Conservation (phyloP, 2,113 vertebrate species). For the Phylloscopus trochilus region DNA sequence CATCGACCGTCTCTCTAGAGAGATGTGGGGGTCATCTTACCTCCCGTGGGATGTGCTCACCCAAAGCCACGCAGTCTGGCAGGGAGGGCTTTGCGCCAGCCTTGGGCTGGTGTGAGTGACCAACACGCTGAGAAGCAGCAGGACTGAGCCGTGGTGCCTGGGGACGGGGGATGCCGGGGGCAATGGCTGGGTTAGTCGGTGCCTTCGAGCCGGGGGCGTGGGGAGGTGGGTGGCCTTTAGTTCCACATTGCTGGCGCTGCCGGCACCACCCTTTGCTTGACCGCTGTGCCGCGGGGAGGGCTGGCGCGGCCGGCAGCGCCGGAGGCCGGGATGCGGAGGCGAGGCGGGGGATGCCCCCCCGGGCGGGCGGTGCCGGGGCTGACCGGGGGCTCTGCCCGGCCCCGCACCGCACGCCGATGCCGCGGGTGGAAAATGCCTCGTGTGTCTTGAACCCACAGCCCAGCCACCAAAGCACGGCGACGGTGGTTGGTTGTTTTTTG, state of each 20-base stretch:
- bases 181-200: not conserved
- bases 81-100: not conserved
- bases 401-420: not conserved
- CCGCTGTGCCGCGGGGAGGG: not conserved
- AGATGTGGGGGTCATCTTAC: not conserved
- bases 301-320: rapidly evolving
- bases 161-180: no score
- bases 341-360: not conserved
- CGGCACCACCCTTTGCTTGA: not conserved
- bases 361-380: not conserved
- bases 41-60: not conserved
- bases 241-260: not conserved
- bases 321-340: not conserved
- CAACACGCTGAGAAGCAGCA: not conserved
- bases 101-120: not conserved
- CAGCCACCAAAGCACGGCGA: conserved; percentile 46
- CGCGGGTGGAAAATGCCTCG: conserved; percentile 66
- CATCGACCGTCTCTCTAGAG: not conserved
- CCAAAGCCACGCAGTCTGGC: not conserved
- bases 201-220: not conserved
- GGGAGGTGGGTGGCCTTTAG: not conserved
- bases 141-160: rapidly evolving
- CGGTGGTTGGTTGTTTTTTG: not conserved
- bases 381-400: not conserved
- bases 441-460: conserved; percentile 72